Evolutionary conservation across 2,888 invertebrate genomes (phyloP), one percentile per base, ranked within the genome.

Genomic region (Drymonia ruficornis): DNA sequence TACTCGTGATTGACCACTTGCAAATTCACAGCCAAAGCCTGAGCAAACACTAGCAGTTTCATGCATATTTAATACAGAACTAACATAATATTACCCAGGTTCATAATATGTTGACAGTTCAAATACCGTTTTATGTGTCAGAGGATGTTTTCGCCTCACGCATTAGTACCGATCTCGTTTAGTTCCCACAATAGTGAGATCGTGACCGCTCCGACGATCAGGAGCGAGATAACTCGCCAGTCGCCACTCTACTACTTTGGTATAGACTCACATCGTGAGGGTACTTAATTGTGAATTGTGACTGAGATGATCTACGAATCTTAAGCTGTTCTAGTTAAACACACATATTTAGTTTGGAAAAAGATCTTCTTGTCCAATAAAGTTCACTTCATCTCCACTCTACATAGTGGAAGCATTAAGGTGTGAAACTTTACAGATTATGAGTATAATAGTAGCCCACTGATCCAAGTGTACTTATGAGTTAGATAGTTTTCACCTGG

Each of bases 201-300:
- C 88, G 90, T 90, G 90, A 90, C 90, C 77, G 70, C 72, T 74
- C 71, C 73, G 73, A 75, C 73, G 89, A 90, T 89, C 78, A 69
- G 80, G 73, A 82, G 80, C 74, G 59, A 65, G 90, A 91, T 90
- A 87, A 80, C 79, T 78, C 75, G 67, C 74, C 70, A 73, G 74
- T 78, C 72, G 59, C 73, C 77, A 70, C 74, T 83, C 23, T 23
- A 23, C 23, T 72, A 72, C 76, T 81, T 75, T 63, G 67, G 67
- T 68, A 70, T 67, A 73, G 72, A 61, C 74, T 72, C 69, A 72
- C 70, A 69, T 84, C 85, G 86, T 85, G 84, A 83, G 79, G 72
- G 67, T 72, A 79, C 80, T 83, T 84, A 81, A 83, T 84, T 83
- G 79, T 83, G 74, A 77, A 81, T 77, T 81, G 80, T 78, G 74